phyloP scores from a whole-genome alignment of 2,888 invertebrate genomes.

The Pseudolycoriella hygida region DNA sequence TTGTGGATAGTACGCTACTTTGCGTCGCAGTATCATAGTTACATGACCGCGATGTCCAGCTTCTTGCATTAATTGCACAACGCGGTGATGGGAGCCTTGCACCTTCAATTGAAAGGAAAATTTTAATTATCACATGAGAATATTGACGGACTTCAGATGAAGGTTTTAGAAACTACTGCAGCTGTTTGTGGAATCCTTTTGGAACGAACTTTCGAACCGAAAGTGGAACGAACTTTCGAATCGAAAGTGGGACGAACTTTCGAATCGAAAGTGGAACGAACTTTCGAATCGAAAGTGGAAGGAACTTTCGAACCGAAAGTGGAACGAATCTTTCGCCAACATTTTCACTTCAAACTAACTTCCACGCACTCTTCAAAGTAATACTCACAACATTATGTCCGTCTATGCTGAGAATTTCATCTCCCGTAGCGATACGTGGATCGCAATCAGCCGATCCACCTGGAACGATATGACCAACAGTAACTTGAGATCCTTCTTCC shows the following conservation, averaged over 20 bases:
- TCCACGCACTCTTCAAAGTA: neutral
- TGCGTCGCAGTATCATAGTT: constrained; percentile 52
- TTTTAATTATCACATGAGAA: too few relatives aligned
- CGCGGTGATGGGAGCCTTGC: constrained; percentile 80
- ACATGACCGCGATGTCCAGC: constrained; percentile 81
- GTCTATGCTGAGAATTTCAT: constrained; percentile 89
- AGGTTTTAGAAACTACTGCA: too few relatives aligned
- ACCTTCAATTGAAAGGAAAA: constrained; percentile 19
- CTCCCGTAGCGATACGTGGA: constrained; percentile 77
- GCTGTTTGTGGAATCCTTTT: too few relatives aligned
- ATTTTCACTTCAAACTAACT: neutral
- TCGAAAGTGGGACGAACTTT: too few relatives aligned
- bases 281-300: too few relatives aligned
- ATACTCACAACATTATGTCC: constrained; percentile 51
- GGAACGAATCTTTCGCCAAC: too few relatives aligned
- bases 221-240: too few relatives aligned
- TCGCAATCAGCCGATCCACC: constrained; percentile 89
- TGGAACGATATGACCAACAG: constrained; percentile 91
- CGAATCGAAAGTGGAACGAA: too few relatives aligned
- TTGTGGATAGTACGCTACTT: constrained; percentile 10
- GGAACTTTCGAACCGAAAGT: too few relatives aligned
- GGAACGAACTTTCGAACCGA: too few relatives aligned
- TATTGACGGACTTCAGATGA: too few relatives aligned
- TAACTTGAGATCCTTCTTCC: constrained; percentile 91
- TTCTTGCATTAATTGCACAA: constrained; percentile 79